Base-by-base conservation (phyloP, 92 coral and sea anemone species). In the Porites evermanni region DNA sequence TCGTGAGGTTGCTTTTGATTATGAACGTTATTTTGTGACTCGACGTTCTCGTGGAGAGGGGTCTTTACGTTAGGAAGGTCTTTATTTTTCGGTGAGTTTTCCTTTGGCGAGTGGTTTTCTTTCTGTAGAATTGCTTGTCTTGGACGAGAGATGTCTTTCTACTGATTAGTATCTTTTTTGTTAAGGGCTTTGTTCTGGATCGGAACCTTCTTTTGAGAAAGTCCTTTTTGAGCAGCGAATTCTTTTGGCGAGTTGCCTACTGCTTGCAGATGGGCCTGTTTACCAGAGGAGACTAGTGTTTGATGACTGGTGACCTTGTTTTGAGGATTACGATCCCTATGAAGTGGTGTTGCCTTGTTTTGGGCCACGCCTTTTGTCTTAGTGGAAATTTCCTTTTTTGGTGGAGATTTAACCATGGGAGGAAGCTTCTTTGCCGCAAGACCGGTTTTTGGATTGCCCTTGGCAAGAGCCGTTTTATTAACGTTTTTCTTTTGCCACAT, bases 401-500 rank as follows among this genome's bases (percentile, higher is more conserved):
- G 16, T 10, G 24, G 29, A 52, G 18, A 32, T n/a, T 50, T 63
- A 3, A 63, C 21, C 8, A 16, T 16, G 20, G 67, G 67, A 12
- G 6, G 67, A 7, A 3, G 24, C 67, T 18, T 63, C n/a, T 63
- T 63, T 7, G 17, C 24, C 4, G 20, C 19, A 63, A 20, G n/a
- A 2, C 20, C 13, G 12, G 17, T 4, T 4, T n/a, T 65, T 26
- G 70, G 2, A 65, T 32, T 38, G 17, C 19, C 12, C 13, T 13
- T 3, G 24, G 77, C 13, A 1, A 29, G 6, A 1, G 61, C 29
- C 11, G n/a, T n/a, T 18, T 59, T 26, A 53, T 18, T 73, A 53
- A 20, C 26, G 8, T 77, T 32, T 11, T 21, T 16, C 66, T 79
- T 65, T 47, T 53, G 59, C 93, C 93, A 90, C 94, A 91, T 91